Conservation (phyloP, 2,888 invertebrate genomes). For the Prosopocoilus inquinatus region DNA sequence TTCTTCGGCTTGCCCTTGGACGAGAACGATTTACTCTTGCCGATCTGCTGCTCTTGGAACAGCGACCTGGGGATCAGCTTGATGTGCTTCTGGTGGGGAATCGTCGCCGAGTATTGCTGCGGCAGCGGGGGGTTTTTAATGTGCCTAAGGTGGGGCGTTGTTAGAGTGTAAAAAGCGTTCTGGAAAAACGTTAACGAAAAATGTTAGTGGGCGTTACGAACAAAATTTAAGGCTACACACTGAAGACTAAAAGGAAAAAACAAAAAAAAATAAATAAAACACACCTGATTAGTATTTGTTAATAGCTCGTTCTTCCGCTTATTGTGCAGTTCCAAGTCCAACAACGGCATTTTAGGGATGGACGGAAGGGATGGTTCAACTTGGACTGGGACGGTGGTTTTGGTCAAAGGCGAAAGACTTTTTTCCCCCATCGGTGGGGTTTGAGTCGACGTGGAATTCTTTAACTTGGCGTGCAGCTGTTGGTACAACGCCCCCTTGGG, state of each 20-base stretch:
- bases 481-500: slow-evolving; percentile 45
- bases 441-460: slow-evolving; percentile 25
- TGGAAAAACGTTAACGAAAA: slow-evolving; percentile 38
- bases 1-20: slow-evolving; percentile 55
- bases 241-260: slow-evolving; percentile 23
- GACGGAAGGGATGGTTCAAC: neutral
- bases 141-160: slow-evolving; percentile 58
- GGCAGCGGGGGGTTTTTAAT: slow-evolving; percentile 53
- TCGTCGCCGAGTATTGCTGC: slow-evolving; percentile 53
- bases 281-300: slow-evolving; percentile 42
- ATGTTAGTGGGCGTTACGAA: slow-evolving; percentile 6
- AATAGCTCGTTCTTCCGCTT: slow-evolving; percentile 25
- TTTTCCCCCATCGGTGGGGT: neutral
- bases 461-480: slow-evolving; percentile 44
- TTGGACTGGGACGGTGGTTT: neutral
- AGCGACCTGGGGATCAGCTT: slow-evolving; percentile 51
- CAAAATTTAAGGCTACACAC: neutral
- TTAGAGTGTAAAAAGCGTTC: slow-evolving; percentile 53
- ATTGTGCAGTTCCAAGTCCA: slow-evolving; percentile 40
- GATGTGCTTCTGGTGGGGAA: slow-evolving; percentile 55
- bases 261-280: slow-evolving; percentile 42
- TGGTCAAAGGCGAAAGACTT: slow-evolving; percentile 8
- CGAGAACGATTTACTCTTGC: slow-evolving; percentile 49
- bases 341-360: slow-evolving; percentile 46
- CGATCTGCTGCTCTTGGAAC: slow-evolving; percentile 46